Evolutionary conservation across 1,140 invertebrate species (phyloP).

Genomic region (Plectrocnemia conspersa): DNA sequence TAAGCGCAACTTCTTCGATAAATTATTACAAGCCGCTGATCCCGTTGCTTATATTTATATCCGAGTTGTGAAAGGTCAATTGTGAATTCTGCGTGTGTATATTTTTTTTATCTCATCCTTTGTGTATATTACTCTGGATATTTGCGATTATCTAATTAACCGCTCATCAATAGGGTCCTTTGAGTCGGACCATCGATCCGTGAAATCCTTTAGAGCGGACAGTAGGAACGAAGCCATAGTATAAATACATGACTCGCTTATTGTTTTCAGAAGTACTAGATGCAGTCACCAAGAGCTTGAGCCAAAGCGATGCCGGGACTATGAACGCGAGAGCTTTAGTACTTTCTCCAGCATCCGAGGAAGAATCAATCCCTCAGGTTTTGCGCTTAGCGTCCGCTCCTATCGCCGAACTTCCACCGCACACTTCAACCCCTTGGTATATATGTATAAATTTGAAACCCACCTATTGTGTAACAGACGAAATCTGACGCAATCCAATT

Average conservation of each 20-base stretch:
- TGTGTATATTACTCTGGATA: too few relatives aligned
- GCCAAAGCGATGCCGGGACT: constrained; percentile 41
- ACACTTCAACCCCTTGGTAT: constrained; percentile 47
- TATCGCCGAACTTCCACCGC: constrained; percentile 41
- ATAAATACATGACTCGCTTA: not conserved
- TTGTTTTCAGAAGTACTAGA: constrained; percentile 43
- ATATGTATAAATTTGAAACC: constrained; percentile 21
- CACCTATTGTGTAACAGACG: not conserved
- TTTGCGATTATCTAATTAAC: constrained; percentile 25
- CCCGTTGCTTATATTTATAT: too few relatives aligned
- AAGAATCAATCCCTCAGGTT: constrained; percentile 32
- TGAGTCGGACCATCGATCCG: constrained; percentile 18
- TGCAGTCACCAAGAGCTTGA: constrained; percentile 47
- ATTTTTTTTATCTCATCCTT: too few relatives aligned
- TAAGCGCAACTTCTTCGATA: too few relatives aligned
- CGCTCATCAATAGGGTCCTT: constrained; percentile 6
- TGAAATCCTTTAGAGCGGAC: not conserved
- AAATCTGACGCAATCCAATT: too few relatives aligned
- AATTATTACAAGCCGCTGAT: too few relatives aligned
- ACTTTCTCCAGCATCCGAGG: constrained; percentile 40
- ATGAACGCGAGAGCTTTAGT: constrained; percentile 43
- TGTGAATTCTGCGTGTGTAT: too few relatives aligned
- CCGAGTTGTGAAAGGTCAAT: too few relatives aligned
- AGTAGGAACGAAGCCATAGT: not conserved
- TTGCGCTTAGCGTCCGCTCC: constrained; percentile 33